Conservation (phyloP, 1,140 invertebrate species). For the Teleogryllus occipitalis region DNA sequence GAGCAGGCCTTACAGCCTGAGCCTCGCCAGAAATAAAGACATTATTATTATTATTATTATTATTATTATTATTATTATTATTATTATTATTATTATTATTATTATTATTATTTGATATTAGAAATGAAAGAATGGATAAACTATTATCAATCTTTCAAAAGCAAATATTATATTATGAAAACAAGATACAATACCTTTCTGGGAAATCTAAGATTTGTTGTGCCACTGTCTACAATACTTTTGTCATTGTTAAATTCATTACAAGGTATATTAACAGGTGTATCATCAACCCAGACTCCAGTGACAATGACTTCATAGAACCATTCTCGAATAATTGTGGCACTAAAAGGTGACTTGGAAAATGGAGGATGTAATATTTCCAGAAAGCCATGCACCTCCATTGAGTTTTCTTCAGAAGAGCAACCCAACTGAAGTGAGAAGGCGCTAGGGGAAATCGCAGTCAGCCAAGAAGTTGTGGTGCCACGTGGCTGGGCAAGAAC, state of each 20-base stretch:
- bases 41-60: no score
- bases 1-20: no score
- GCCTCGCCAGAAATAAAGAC: no score
- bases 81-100: no score
- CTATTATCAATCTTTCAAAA: no score
- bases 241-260: conserved; percentile 16
- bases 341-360: neutral
- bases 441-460: neutral
- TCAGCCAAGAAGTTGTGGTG: conserved; percentile 23
- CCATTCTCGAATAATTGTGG: conserved; percentile 16
- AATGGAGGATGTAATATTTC: neutral
- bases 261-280: conserved; percentile 12
- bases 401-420: neutral
- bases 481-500: conserved; percentile 31
- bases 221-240: conserved; percentile 20
- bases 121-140: no score
- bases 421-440: conserved; percentile 4
- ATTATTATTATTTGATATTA: no score
- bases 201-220: conserved; percentile 17
- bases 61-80: no score
- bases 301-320: conserved; percentile 18
- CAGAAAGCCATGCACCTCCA: neutral
- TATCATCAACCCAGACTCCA: conserved; percentile 11
- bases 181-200: neutral
- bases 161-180: neutral